phyloP scores from a whole-genome alignment of 2,797 vertebrate species.

The Apogon talboti region DNA sequence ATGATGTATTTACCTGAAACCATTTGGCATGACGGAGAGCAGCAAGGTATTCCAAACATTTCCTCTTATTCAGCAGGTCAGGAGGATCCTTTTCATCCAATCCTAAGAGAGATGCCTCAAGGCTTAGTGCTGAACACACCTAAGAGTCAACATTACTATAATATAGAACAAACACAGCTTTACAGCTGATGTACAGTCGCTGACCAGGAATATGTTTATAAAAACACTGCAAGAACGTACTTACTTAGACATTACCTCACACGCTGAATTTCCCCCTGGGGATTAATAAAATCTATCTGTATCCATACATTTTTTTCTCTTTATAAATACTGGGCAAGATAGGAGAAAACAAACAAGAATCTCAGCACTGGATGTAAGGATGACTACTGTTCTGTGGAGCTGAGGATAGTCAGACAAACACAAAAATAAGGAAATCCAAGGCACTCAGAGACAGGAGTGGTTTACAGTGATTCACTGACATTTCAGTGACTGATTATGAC shows the following conservation, averaged over 20 bases:
- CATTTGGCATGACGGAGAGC: slow-evolving; percentile 89
- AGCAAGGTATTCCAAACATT: slow-evolving; percentile 87
- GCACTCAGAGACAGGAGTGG: slow-evolving; percentile 19
- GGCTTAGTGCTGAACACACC: slow-evolving; percentile 18
- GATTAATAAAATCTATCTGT: too few species aligned
- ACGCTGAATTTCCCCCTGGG: too few species aligned
- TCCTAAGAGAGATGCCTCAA: slow-evolving; percentile 52
- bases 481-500: not conserved
- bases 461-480: not conserved
- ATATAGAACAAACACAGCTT: not conserved
- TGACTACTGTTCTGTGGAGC: slow-evolving; percentile 1
- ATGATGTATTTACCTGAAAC: slow-evolving; percentile 87
- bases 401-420: slow-evolving; percentile 12
- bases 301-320: not conserved
- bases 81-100: slow-evolving; percentile 72
- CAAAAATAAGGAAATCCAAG: slow-evolving; percentile 49
- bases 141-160: slow-evolving; percentile 18
- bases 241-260: not conserved
- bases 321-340: slow-evolving; percentile 28
- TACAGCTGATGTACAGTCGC: slow-evolving; percentile 7
- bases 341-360: slow-evolving; percentile 24
- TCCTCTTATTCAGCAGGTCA: slow-evolving; percentile 82
- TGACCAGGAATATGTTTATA: slow-evolving; percentile 16
- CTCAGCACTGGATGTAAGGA: not conserved
- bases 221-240: slow-evolving; percentile 8